Evolutionary conservation across 2,888 invertebrate species (phyloP), one percentile per base, ranked within the genome.

Genomic region (Parasteatoda lunata): DNA sequence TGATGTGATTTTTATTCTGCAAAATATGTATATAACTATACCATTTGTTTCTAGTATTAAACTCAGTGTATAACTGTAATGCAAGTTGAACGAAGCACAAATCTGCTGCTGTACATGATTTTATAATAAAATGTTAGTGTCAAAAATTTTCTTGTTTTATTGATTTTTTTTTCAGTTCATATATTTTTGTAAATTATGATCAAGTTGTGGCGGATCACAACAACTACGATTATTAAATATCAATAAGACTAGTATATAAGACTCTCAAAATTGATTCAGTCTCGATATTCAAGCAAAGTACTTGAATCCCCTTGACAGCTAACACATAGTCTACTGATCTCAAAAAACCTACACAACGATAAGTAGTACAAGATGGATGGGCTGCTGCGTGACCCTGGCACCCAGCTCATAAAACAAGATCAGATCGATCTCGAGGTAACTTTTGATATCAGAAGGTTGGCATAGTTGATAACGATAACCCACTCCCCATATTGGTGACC

Each of bases 91-190:
- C 85, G 80, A 73, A 80, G 75, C 48, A 81, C 80, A 59, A 85
- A 70, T 85, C 73, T 70, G 66, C 77, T 80, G 80, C 70, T 86
- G 85, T 80, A 86, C 75, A 86, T 86, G 85, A 86, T 79, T 85
- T 86, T 86, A 80, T 86, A 86, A 86, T 86, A 86, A 80, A 84
- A 85, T 54, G 66, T 85, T 85, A 85, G 84, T 76, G 84, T 78
- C 69, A 30, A 48, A 15, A 8, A 68, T 3, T 68, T 9, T 68
- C n/a, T 45, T 30, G 15, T 8, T 68, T 45, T 59, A 11, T 11
- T 11, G 13, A 59, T 2, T 59, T 59, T 11, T 59, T n/a, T 9
- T 59, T 59, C 13, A 2, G 2, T n/a, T 2, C 59, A 11, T 59
- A 59, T 11, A 11, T 11, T 59, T 11, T 9, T 59, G 13, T 11